A percentile compares a stretch with the other conserved stretches of the same genome.
Evolutionary conservation across 1,140 invertebrate species (phyloP).

Genomic region (Psilanteris sp.): DNA sequence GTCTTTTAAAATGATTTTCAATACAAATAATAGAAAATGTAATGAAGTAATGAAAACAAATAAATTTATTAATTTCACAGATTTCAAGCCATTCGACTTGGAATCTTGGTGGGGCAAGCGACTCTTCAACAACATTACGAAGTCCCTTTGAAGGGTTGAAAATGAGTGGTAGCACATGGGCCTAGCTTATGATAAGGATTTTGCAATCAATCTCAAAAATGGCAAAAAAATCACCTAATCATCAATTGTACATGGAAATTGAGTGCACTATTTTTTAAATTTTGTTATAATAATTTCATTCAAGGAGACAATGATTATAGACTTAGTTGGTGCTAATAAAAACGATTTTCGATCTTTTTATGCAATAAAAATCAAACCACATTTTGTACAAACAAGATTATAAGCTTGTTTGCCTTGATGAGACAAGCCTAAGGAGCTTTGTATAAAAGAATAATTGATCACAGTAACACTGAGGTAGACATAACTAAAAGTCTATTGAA

Average conservation of each 20-base stretch:
- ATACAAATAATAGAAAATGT: too few species aligned
- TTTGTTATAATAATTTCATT: slow-evolving; percentile 26
- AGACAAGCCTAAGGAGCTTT: slow-evolving; percentile 6
- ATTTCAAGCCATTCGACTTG: slow-evolving; percentile 92
- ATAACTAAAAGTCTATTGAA: neutral
- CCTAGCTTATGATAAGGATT: too few species aligned
- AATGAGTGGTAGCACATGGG: too few species aligned
- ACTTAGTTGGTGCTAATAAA: slow-evolving; percentile 17
- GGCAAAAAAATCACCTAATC: slow-evolving; percentile 7
- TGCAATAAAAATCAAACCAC: slow-evolving; percentile 3
- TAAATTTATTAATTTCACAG: too few species aligned
- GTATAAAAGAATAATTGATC: slow-evolving; percentile 21
- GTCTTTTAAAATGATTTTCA: too few species aligned
- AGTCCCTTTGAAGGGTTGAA: slow-evolving; percentile 82
- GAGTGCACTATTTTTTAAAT: slow-evolving; percentile 14
- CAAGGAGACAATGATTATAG: slow-evolving; percentile 1
- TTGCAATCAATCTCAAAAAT: too few species aligned
- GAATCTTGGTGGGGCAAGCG: slow-evolving; percentile 93
- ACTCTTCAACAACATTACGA: slow-evolving; percentile 89
- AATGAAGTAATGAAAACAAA: too few species aligned
- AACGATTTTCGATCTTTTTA: slow-evolving; percentile 6
- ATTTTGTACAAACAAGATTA: slow-evolving; percentile 17
- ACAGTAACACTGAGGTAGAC: slow-evolving; percentile 1
- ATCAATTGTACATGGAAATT: slow-evolving; percentile 13
- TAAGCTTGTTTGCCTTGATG: too few species aligned